Conservation (phyloP, 2,888 invertebrate genomes). For the Apamea sordens region DNA sequence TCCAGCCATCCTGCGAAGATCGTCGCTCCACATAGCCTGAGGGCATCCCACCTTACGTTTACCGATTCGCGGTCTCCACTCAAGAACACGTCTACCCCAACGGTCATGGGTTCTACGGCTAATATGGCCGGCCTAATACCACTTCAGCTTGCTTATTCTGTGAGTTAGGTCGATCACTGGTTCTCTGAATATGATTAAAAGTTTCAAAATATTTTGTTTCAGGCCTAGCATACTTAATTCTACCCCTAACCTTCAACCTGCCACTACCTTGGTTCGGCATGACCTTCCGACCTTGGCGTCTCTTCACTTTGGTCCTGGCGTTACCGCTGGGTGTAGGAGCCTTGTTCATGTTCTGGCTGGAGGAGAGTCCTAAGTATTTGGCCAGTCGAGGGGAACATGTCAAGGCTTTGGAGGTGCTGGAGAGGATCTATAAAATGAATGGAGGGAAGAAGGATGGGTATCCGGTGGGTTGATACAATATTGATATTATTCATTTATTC, state of each 20-base stretch:
- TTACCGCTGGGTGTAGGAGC: constrained; percentile 86
- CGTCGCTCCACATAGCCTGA: background rate
- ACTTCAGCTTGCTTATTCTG: no score
- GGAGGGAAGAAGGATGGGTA: constrained; percentile 73
- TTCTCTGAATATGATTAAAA: background rate
- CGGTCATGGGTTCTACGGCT: no score
- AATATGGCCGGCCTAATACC: no score
- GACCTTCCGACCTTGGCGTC: constrained; percentile 92
- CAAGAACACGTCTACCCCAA: no score
- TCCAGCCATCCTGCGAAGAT: background rate
- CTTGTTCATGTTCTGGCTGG: constrained; percentile 88
- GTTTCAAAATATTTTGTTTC: constrained; percentile 43
- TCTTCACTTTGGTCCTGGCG: constrained; percentile 89
- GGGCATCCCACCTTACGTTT: no score
- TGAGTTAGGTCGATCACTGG: background rate
- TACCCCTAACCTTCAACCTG: constrained; percentile 88
- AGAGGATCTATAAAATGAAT: constrained; percentile 73
- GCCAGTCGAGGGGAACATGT: constrained; percentile 90
- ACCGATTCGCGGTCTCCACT: no score
- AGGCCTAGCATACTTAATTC: constrained; percentile 92
- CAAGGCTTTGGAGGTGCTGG: constrained; percentile 87
- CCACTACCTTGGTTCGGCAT: constrained; percentile 83
- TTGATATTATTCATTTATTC: background rate
- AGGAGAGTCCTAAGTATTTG: constrained; percentile 94
- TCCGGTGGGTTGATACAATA: constrained; percentile 68